A percentile compares a stretch with the other conserved stretches of the same genome.
phyloP scores from a whole-genome alignment of 2,888 invertebrate genomes.

The Allacma fusca region DNA sequence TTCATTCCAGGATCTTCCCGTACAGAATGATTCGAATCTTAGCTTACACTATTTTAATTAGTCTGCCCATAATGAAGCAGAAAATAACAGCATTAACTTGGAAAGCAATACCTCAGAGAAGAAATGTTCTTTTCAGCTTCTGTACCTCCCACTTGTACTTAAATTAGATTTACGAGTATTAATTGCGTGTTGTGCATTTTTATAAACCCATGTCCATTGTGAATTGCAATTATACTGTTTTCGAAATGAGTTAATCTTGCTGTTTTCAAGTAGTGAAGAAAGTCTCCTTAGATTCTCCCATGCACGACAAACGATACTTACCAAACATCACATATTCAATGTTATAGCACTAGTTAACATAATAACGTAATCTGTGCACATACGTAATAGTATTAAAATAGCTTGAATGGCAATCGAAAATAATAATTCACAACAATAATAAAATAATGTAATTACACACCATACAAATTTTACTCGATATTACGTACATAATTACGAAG shows the following conservation, averaged over 20 bases:
- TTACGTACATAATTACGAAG: constrained; percentile 12
- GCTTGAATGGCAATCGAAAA: constrained; percentile 42
- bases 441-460: not conserved
- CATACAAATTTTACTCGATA: constrained; percentile 12
- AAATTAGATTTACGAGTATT: not conserved
- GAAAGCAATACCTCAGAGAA: not conserved
- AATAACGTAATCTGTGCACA: constrained; percentile 23
- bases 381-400: constrained; percentile 31
- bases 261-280: not conserved
- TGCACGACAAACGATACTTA: not conserved
- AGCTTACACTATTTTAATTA: constrained; percentile 1
- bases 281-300: not conserved
- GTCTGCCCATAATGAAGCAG: not conserved
- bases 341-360: constrained; percentile 4
- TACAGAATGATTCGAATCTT: not conserved
- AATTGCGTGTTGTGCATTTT: not conserved
- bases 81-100: constrained; percentile 8
- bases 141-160: not conserved
- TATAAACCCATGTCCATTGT: not conserved
- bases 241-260: not conserved
- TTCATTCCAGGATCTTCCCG: constrained; percentile 9
- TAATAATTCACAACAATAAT: constrained; percentile 18
- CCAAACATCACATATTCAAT: constrained; percentile 21
- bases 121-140: not conserved
- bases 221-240: not conserved